phyloP scores from a whole-genome alignment of 1,140 invertebrate genomes.

The Oppia nitens region DNA sequence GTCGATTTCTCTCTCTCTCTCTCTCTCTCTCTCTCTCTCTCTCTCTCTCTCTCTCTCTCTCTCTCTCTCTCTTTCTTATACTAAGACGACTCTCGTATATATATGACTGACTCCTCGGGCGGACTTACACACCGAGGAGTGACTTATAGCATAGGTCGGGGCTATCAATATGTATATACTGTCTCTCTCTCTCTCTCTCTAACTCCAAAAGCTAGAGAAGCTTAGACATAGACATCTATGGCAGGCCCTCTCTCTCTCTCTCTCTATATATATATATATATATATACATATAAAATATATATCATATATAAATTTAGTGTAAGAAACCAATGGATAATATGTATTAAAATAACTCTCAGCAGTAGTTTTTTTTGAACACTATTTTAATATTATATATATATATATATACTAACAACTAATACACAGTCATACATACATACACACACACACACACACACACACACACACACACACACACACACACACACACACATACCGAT shows the following conservation, averaged over 20 bases:
- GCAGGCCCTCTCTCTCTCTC: too few species aligned
- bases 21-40: conserved; percentile 8
- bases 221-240: too few species aligned
- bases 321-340: too few species aligned
- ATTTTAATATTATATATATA: too few species aligned
- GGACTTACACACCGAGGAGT: background rate
- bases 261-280: too few species aligned
- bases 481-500: background rate
- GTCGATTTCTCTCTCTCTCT: conserved; percentile 1
- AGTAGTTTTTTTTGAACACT: too few species aligned
- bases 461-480: background rate
- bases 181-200: too few species aligned
- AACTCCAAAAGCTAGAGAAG: too few species aligned
- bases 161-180: background rate
- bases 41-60: background rate
- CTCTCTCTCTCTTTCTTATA: conserved; percentile 1
- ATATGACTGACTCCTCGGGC: background rate
- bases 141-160: background rate
- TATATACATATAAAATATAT: too few species aligned
- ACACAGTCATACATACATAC: background rate
- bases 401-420: too few species aligned
- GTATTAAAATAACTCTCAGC: background rate
- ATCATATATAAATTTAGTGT: too few species aligned
- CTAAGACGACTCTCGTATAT: background rate
- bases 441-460: background rate